Evolutionary conservation across 2,113 vertebrate genomes (phyloP).

Genomic region (Formicarius rufipectus): DNA sequence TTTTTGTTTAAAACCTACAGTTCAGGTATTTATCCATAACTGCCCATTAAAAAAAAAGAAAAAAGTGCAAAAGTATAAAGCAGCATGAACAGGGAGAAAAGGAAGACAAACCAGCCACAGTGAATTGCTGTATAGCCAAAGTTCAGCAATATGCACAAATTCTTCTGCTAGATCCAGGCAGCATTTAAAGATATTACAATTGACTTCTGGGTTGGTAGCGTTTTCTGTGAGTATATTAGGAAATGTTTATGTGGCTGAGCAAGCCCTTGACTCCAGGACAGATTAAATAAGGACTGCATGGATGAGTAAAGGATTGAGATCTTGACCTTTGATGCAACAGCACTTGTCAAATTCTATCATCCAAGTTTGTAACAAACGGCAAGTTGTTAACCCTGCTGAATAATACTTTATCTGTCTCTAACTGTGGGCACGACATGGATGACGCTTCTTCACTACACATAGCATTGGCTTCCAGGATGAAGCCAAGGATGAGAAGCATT

Average conservation of each 20-base stretch:
- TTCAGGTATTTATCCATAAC: background rate
- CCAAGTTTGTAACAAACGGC: background rate
- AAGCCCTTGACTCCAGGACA: background rate
- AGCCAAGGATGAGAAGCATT: background rate
- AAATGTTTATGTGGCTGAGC: background rate
- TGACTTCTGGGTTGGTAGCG: background rate
- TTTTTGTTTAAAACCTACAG: background rate
- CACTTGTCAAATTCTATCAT: background rate
- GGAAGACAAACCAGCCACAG: background rate
- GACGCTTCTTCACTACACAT: background rate
- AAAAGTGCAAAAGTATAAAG: background rate
- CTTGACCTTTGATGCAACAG: background rate
- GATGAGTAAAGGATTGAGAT: background rate
- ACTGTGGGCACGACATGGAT: background rate
- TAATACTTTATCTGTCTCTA: background rate
- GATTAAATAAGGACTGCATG: background rate
- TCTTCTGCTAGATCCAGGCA: background rate
- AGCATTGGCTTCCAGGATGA: background rate
- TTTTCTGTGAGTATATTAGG: background rate
- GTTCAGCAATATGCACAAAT: background rate
- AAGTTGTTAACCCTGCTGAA: background rate
- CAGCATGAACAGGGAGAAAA: background rate
- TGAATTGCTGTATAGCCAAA: background rate
- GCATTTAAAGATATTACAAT: background rate
- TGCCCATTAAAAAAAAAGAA: background rate